phyloP scores from a whole-genome alignment of 2,113 vertebrate species.

The Campylomormyrus tamandua region DNA sequence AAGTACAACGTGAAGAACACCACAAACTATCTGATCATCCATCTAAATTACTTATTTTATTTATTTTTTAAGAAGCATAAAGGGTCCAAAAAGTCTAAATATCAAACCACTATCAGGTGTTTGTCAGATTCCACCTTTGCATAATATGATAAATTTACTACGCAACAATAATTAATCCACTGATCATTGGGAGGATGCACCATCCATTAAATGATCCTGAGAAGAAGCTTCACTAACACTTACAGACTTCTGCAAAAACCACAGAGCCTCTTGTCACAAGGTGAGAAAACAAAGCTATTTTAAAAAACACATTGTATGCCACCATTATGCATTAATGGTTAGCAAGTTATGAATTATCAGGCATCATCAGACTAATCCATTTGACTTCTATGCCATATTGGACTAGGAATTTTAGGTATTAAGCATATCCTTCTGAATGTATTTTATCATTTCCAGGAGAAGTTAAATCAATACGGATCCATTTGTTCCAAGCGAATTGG shows the following conservation, averaged over 20 bases:
- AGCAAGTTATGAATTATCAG: background rate
- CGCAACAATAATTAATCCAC: slow-evolving; percentile 37
- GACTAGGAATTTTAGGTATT: background rate
- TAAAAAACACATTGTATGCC: slow-evolving; percentile 22
- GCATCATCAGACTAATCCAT: background rate
- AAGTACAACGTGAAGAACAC: background rate
- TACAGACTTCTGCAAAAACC: slow-evolving; percentile 4
- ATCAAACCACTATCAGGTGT: background rate
- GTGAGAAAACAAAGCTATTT: slow-evolving; percentile 31
- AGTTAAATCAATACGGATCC: background rate
- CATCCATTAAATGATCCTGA: background rate
- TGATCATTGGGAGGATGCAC: slow-evolving; percentile 13
- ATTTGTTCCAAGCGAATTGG: background rate
- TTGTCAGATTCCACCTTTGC: background rate
- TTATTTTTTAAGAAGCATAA: background rate
- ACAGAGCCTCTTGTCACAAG: background rate
- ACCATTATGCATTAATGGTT: background rate
- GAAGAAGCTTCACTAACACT: slow-evolving; percentile 16
- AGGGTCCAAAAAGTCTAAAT: background rate
- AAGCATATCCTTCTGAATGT: background rate
- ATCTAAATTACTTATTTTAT: background rate
- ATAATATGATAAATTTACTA: slow-evolving; percentile 19
- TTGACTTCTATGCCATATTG: background rate
- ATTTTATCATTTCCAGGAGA: background rate
- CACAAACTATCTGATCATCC: background rate